These are phyloP conservation scores for Progne subis DNA, from an alignment of 2,113 vertebrate genomes.

Conservation along the genomic window DNA sequence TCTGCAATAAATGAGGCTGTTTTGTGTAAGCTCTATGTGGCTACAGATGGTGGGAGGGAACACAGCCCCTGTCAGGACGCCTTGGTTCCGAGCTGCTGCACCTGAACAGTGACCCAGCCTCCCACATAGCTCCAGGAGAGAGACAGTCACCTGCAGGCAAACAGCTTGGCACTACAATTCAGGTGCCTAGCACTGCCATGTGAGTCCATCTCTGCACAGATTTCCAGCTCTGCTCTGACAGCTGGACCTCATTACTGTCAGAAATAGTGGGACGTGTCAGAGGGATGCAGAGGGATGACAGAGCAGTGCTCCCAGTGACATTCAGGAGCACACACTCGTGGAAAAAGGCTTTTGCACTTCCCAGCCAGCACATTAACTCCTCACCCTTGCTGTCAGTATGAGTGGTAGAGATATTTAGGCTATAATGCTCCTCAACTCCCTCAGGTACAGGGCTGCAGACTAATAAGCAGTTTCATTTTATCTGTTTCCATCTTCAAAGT, in stretches of 20 bases:
- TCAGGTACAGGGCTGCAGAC: background rate
- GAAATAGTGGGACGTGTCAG: background rate
- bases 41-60: background rate
- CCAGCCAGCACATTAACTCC: background rate
- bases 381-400: conserved; percentile 1
- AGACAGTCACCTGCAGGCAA: background rate
- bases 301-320: background rate
- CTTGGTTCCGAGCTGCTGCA: background rate
- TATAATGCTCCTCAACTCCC: background rate
- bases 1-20: background rate
- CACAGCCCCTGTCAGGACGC: background rate
- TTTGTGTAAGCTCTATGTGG: background rate
- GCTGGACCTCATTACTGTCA: background rate
- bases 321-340: background rate
- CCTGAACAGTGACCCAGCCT: background rate
- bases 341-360: background rate
- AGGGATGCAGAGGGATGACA: background rate
- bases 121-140: background rate
- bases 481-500: background rate
- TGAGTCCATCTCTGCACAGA: background rate
- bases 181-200: background rate
- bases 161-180: background rate
- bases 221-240: background rate
- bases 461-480: conserved; percentile 7
- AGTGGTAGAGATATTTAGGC: background rate